Evolutionary conservation across 2,888 invertebrate genomes (phyloP).

Genomic region (Rhyacophila evoluta): DNA sequence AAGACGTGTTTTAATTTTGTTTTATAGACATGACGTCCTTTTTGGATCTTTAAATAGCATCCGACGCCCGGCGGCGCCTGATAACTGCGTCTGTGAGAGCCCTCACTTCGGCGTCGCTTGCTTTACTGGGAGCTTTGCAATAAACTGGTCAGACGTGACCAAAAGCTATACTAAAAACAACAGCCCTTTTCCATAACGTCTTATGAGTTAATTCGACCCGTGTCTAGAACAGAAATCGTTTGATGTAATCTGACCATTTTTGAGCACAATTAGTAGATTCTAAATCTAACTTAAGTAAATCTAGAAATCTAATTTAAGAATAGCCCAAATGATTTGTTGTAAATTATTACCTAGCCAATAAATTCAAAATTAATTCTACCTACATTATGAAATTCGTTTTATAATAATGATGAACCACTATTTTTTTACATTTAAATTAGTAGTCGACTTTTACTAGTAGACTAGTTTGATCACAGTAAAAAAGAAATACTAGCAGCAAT

Average conservation of each 20-base stretch:
- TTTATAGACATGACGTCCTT: neutral
- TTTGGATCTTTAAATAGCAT: neutral
- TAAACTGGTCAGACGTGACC: neutral
- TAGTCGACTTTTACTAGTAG: no score
- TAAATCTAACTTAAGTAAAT: no score
- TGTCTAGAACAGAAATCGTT: neutral
- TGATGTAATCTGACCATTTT: neutral
- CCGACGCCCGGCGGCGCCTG: neutral
- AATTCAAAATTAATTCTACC: no score
- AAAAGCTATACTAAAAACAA: neutral
- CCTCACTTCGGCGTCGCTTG: neutral
- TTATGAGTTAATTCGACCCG: constrained; percentile 15
- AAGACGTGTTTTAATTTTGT: neutral
- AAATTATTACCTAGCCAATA: no score
- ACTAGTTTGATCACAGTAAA: no score
- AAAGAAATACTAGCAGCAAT: no score
- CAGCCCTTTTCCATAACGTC: neutral
- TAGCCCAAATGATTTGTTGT: no score
- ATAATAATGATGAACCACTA: no score
- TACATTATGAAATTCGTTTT: no score
- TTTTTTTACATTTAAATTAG: no score
- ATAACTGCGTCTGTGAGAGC: neutral
- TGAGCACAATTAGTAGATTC: neutral
- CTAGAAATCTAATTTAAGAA: no score
- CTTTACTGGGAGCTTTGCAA: neutral